A percentile compares a stretch with the other conserved stretches of the same genome.
phyloP scores from a whole-genome alignment of 2,113 vertebrate genomes.

The Poicephalus gulielmi region DNA sequence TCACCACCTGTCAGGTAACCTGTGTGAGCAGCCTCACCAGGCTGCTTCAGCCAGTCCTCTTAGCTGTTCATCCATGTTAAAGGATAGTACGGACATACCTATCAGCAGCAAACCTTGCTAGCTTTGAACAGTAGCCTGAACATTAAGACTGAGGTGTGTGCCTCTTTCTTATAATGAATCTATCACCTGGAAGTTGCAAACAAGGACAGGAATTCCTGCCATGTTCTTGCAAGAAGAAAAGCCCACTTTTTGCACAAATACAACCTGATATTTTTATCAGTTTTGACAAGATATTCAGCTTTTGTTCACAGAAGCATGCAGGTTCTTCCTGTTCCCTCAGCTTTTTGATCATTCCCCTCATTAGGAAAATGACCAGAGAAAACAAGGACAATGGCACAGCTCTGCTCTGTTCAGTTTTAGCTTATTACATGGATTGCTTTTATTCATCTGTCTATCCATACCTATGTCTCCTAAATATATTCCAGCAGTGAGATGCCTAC shows the following conservation, averaged over 20 bases:
- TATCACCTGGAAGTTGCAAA: background rate
- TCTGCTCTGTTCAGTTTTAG: accelerated
- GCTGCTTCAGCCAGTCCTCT: background rate
- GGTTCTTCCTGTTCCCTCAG: background rate
- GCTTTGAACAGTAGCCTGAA: background rate
- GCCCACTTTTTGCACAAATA: background rate
- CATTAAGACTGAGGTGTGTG: background rate
- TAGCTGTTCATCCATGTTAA: background rate
- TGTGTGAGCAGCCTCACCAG: background rate
- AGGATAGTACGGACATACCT: too few species aligned
- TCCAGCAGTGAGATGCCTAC: background rate
- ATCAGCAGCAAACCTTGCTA: background rate
- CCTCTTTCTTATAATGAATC: background rate
- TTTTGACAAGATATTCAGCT: background rate
- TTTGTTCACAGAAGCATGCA: background rate
- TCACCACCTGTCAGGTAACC: background rate
- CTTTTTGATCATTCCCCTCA: background rate
- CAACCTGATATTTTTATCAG: background rate
- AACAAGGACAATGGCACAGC: background rate
- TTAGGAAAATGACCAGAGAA: background rate
- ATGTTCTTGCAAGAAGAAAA: background rate
- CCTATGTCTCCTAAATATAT: background rate
- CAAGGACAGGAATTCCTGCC: background rate
- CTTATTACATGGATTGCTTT: background rate
- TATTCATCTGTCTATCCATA: background rate